Base-by-base conservation (phyloP, 2,888 invertebrate species). In the Teleogryllus oceanicus region DNA sequence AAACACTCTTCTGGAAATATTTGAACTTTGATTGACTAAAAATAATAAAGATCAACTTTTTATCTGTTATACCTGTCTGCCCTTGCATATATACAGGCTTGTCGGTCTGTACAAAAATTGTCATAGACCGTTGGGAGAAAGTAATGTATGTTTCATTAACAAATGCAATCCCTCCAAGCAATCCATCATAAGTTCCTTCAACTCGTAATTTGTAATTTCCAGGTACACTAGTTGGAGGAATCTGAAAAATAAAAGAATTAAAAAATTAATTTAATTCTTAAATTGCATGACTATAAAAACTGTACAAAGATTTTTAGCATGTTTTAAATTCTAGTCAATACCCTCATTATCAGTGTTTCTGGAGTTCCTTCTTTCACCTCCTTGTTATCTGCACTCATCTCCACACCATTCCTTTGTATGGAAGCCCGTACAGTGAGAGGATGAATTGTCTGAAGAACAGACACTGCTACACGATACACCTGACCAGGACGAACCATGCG, bases 21-120 rank as follows among this genome's bases (percentile, higher is more conserved):
- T 8, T 37, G 37, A 37, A 37, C 37, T 5, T 37, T 37, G 37
- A 37, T 37, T 8, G 37, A 5, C 37, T 37, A 37, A 37, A 37
- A 37, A 37, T 8, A 37, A 37, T 5, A 5, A 37, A 37, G 37
- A 8, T 37, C 37, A 8, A 37, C 37, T 8, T 37, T 37, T 37
- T 37, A 37, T 37, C 37, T 37, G 0, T 37, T 8, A 37, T 37
- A 93, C 93, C 92, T 80, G 90, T 94, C 87, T 98, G 95, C 10
- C 94, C 93, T 87, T 98, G 97, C 92, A 93, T 96, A 85, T 98
- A 98, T 10, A 97, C 92, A 0, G 98, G 98, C 85, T 97, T 97
- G 86, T 98, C 97, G 84, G 96, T 92, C 87, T 97, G 97, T 83
- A 98, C 94, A 86, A 98, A 97, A 82, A 98, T 95, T 0, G 98